Percentiles rank a stretch among this genome's conserved stretches.
Conservation (phyloP, 2,113 vertebrate species). For the Atlantisia rogersi region DNA sequence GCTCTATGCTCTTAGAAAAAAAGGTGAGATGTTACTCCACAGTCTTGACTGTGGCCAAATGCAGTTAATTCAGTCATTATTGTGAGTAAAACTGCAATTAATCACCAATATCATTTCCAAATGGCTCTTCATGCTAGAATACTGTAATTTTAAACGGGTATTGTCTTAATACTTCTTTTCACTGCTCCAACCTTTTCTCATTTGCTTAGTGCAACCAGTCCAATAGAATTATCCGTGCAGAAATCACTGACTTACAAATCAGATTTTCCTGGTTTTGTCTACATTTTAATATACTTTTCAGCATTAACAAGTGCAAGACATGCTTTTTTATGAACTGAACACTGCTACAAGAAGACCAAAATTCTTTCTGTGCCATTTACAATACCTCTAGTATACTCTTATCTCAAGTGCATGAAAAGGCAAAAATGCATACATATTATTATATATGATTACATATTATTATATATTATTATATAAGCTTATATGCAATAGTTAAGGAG, state of each 20-base stretch:
- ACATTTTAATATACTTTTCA: background rate
- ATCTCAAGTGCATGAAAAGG: background rate
- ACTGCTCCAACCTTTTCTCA: background rate
- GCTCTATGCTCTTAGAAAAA: background rate
- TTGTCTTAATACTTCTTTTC: background rate
- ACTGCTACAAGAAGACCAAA: background rate
- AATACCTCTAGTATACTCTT: background rate
- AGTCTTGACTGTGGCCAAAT: background rate
- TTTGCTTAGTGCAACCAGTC: background rate
- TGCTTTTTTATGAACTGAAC: background rate
- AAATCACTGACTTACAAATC: background rate
- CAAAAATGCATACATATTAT: background rate
- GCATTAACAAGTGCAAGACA: background rate
- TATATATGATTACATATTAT: background rate
- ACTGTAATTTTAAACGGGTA: background rate
- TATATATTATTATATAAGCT: too few relatives aligned
- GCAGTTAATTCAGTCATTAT: background rate
- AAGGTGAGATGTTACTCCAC: background rate
- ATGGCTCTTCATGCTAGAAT: background rate
- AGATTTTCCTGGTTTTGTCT: background rate
- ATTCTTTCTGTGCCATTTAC: background rate
- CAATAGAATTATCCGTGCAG: background rate
- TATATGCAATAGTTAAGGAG: too few relatives aligned
- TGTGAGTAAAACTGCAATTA: background rate
- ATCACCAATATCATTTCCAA: background rate